These are phyloP conservation scores for Congeria kusceri DNA, from an alignment of 2,888 invertebrate genomes.

Conservation along the genomic window DNA sequence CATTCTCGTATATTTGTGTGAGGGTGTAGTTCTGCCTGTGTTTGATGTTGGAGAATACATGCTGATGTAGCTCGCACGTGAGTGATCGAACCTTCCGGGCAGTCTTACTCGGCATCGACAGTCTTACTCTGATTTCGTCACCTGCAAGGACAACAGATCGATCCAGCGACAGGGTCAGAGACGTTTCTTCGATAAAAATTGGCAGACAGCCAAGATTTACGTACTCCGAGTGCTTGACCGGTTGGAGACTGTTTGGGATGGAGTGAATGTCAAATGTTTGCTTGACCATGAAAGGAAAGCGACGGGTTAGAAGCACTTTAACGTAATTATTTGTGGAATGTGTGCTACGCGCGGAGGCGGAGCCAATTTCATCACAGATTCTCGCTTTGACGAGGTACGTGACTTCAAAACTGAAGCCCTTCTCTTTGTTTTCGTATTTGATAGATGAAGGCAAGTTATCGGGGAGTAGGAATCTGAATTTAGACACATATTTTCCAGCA, in stretches of 20 bases:
- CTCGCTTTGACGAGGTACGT: conserved; percentile 76
- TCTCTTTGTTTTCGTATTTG: conserved; percentile 68
- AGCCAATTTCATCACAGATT: conserved; percentile 78
- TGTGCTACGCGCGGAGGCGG: conserved; percentile 61
- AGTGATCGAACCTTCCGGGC: conserved; percentile 72
- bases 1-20: conserved; percentile 60
- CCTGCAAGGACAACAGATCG: conserved; percentile 78
- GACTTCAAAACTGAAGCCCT: conserved; percentile 76
- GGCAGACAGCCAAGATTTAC: conserved; percentile 71
- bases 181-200: conserved; percentile 54
- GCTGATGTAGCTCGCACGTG: conserved; percentile 70
- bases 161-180: conserved; percentile 72
- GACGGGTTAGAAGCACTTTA: conserved; percentile 74
- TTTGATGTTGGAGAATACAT: conserved; percentile 60
- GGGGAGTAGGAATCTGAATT: conserved; percentile 78
- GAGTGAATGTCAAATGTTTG: conserved; percentile 74
- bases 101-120: conserved; percentile 62
- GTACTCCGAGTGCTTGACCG: conserved; percentile 77
- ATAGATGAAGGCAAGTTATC: conserved; percentile 75
- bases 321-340: conserved; percentile 67
- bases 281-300: conserved; percentile 72
- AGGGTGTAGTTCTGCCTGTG: conserved; percentile 63
- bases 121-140: conserved; percentile 75
- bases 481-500: conserved; percentile 80
- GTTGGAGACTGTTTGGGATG: conserved; percentile 73